Percentiles rank a stretch among this genome's conserved stretches.
These are phyloP conservation scores for Lepisosteus osseus DNA, from an alignment of 2,113 vertebrate genomes.

Conservation along the genomic window DNA sequence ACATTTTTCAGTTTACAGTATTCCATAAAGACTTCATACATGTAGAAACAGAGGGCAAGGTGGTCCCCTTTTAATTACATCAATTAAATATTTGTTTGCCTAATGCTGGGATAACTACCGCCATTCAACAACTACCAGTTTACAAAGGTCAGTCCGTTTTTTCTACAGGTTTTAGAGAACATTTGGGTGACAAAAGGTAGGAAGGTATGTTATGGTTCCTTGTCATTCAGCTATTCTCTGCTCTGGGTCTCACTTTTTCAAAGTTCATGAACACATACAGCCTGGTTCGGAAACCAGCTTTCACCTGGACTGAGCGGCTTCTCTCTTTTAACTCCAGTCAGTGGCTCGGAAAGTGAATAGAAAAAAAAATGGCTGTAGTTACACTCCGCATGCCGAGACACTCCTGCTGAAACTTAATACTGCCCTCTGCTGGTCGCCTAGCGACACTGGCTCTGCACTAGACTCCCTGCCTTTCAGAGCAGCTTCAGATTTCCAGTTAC, in stretches of 20 bases:
- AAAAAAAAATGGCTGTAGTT: constrained; percentile 44
- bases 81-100: constrained; percentile 6
- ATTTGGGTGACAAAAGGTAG: constrained; percentile 15
- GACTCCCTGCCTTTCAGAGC: constrained; percentile 47
- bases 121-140: constrained; percentile 39
- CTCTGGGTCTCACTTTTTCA: not conserved
- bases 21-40: not conserved
- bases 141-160: constrained; percentile 18
- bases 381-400: constrained; percentile 34
- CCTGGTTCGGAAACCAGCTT: constrained; percentile 22
- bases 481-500: constrained; percentile 76
- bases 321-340: constrained; percentile 24
- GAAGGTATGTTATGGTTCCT: constrained; percentile 14
- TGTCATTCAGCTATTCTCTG: not conserved
- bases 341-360: constrained; percentile 41
- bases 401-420: constrained; percentile 40
- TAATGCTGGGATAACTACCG: constrained; percentile 35
- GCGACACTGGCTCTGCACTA: constrained; percentile 32
- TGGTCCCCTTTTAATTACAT: too few relatives aligned
- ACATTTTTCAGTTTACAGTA: constrained; percentile 20
- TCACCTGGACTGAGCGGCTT: constrained; percentile 24
- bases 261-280: constrained; percentile 16
- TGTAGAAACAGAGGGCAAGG: too few relatives aligned
- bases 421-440: constrained; percentile 50
- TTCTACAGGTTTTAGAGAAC: constrained; percentile 7